Conservation (phyloP, 1,140 invertebrate genomes). For the Aphaenogaster floridana region DNA sequence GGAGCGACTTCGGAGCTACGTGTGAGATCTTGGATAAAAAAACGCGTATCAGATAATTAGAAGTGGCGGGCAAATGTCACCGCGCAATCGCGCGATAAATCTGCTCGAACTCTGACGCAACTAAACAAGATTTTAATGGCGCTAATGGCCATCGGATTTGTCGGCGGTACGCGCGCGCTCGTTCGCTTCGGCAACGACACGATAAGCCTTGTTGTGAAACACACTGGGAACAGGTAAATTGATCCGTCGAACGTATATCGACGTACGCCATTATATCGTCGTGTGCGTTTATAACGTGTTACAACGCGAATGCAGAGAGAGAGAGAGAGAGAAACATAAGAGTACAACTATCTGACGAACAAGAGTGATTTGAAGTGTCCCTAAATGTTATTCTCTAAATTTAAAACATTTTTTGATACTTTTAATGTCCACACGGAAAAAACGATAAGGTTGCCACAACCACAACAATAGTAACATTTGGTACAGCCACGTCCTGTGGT, state of each 20-base stretch:
- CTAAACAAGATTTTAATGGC: slow-evolving; percentile 64
- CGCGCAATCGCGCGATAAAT: slow-evolving; percentile 45
- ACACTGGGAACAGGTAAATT: slow-evolving; percentile 56
- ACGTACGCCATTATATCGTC: slow-evolving; percentile 10
- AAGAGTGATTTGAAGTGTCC: neutral
- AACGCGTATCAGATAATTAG: slow-evolving; percentile 26
- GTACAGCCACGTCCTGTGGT: too few species aligned
- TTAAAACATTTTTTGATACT: too few species aligned
- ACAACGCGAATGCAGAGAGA: neutral
- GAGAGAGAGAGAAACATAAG: neutral
- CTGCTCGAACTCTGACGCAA: slow-evolving; percentile 49
- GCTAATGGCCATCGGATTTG: slow-evolving; percentile 57
- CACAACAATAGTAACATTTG: too few species aligned
- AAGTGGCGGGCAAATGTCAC: slow-evolving; percentile 53
- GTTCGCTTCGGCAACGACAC: slow-evolving; percentile 42
- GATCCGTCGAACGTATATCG: slow-evolving; percentile 55
- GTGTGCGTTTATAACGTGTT: slow-evolving; percentile 3
- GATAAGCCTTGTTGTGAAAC: slow-evolving; percentile 62
- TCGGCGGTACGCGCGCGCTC: slow-evolving; percentile 15
- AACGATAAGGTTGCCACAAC: too few species aligned
- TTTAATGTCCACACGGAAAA: neutral
- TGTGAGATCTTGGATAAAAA: neutral
- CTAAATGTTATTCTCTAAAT: neutral
- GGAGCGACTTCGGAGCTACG: neutral
- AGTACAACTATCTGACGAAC: neutral